phyloP scores from a whole-genome alignment of 2,888 invertebrate genomes.

The Morinoia aosen region DNA sequence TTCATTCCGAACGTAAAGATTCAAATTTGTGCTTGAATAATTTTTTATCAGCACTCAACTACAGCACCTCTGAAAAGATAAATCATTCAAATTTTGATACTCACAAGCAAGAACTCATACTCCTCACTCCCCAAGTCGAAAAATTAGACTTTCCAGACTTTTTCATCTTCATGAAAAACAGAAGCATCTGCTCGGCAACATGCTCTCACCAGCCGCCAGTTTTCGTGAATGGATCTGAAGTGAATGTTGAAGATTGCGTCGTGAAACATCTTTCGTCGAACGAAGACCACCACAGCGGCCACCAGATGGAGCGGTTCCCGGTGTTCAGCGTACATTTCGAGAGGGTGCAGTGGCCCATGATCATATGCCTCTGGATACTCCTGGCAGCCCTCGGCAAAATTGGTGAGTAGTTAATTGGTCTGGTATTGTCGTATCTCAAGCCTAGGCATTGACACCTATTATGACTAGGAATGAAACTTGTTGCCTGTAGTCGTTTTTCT shows the following conservation, averaged over 20 bases:
- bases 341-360: constrained; percentile 90
- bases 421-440: too few species aligned
- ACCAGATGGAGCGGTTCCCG: constrained; percentile 74
- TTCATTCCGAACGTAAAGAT: background rate
- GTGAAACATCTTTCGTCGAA: background rate
- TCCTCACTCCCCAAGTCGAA: background rate
- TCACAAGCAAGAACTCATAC: background rate
- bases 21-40: background rate
- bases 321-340: constrained; percentile 88
- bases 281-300: background rate
- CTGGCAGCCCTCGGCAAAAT: constrained; percentile 96
- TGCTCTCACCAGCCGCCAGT: background rate
- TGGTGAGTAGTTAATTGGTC: constrained; percentile 77
- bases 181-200: background rate
- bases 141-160: background rate
- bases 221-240: background rate
- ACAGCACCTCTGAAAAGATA: background rate
- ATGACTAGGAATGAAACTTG: background rate
- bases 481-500: too few species aligned
- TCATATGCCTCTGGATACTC: constrained; percentile 95
- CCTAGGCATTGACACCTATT: background rate
- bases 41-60: background rate
- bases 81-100: background rate
- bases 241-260: background rate
- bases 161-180: background rate